A percentile compares a stretch with the other conserved stretches of the same genome.
Conservation (phyloP, 2,797 vertebrate species). For the Scomberomorus guttatus region DNA sequence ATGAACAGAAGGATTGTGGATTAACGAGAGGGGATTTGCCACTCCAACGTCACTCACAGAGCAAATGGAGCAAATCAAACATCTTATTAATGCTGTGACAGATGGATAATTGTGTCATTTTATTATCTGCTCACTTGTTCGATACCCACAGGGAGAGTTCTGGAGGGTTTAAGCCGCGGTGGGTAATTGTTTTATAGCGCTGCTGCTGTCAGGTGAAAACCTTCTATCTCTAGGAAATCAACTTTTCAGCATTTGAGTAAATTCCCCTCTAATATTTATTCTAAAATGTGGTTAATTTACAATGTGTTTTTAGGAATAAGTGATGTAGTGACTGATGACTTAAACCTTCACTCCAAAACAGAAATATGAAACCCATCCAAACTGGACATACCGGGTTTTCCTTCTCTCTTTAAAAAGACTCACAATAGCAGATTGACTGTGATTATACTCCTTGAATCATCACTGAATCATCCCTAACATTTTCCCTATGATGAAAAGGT, state of each 20-base stretch:
- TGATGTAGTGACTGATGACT: neutral
- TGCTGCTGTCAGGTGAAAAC: slow-evolving; percentile 68
- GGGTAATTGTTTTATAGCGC: slow-evolving; percentile 75
- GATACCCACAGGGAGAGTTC: slow-evolving; percentile 73
- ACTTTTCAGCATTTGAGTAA: slow-evolving; percentile 13
- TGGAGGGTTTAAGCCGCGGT: slow-evolving; percentile 65
- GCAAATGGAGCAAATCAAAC: slow-evolving; percentile 83
- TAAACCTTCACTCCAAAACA: slow-evolving; percentile 2
- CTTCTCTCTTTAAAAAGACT: neutral
- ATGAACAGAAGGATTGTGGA: slow-evolving; percentile 84
- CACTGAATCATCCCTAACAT: slow-evolving; percentile 35
- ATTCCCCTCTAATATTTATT: slow-evolving; percentile 1
- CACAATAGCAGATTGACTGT: slow-evolving; percentile 22
- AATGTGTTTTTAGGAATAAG: neutral
- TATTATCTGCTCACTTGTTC: slow-evolving; percentile 81
- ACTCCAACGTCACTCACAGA: slow-evolving; percentile 74
- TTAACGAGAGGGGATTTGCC: slow-evolving; percentile 83
- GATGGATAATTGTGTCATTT: slow-evolving; percentile 84
- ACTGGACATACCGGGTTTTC: neutral
- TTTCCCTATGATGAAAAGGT: slow-evolving; percentile 48
- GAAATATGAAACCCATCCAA: neutral
- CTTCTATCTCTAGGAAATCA: slow-evolving; percentile 33
- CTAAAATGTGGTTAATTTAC: neutral
- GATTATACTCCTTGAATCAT: slow-evolving; percentile 37
- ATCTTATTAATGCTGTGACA: slow-evolving; percentile 83